Conservation (phyloP, 1,140 invertebrate species). For the Hylaeus anthracinus region DNA sequence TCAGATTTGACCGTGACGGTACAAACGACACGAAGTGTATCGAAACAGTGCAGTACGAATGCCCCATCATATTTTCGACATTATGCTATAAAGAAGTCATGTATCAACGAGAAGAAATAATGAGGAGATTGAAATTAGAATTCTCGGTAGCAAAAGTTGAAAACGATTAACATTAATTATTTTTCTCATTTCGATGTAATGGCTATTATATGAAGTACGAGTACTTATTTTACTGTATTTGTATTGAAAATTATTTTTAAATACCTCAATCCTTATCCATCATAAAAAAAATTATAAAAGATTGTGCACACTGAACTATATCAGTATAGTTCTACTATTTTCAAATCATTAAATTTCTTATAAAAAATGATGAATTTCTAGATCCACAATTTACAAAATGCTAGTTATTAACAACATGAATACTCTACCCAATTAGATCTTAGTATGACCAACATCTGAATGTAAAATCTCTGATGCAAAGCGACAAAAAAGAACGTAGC, state of each 20-base stretch:
- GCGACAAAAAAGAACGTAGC: slow-evolving; percentile 31
- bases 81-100: slow-evolving; percentile 84
- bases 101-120: slow-evolving; percentile 84
- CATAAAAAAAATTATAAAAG: background rate
- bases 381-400: background rate
- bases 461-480: slow-evolving; percentile 46
- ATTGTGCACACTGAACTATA: too few species aligned
- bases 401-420: background rate
- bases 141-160: slow-evolving; percentile 71
- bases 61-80: slow-evolving; percentile 81
- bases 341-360: too few species aligned
- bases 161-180: background rate
- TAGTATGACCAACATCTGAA: slow-evolving; percentile 47
- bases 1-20: slow-evolving; percentile 79
- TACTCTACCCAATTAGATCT: background rate
- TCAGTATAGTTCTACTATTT: too few species aligned
- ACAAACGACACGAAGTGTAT: slow-evolving; percentile 80
- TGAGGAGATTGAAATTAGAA: slow-evolving; percentile 82
- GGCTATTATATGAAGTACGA: background rate
- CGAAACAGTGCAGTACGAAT: slow-evolving; percentile 85
- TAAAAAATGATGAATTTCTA: background rate
- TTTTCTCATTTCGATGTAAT: background rate
- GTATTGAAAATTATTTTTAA: background rate
- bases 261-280: background rate
- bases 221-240: background rate